Evolutionary conservation across 2,113 vertebrate species (phyloP), one percentile per base, ranked within the genome.

Genomic region (Ursus arctos): DNA sequence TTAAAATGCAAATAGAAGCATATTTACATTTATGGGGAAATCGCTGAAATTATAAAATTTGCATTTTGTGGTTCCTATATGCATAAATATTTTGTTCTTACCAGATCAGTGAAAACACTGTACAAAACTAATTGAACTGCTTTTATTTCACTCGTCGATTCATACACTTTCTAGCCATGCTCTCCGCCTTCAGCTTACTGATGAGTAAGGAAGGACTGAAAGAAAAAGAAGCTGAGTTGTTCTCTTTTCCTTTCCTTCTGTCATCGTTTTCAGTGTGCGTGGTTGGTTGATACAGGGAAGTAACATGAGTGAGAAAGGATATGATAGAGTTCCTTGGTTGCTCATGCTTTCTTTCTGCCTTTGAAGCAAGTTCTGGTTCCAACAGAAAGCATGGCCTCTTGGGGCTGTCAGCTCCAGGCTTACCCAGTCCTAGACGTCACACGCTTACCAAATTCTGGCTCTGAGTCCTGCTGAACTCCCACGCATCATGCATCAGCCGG

Each of bases 401-500:
- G 8, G 79, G 7, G 15, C 18, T 26, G 47, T 36, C 5, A 11
- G 15, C 18, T 57, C 36, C 28, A 26, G 0, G 0, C 15, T 21
- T 57, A 55, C 36, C 49, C 33, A 2, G 26, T 26, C 6, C 3
- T 47, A 76, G 65, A 53, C 2, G 13, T 13, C 19, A 26, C 11
- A 6, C 1, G 11, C 31, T 76, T 71, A 65, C 47, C 33, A n/a
- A 83, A 43, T 67, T 21, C 43, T 28, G 5, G 0, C 33, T 65
- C 36, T 69, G 82, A 59, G 43, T 51, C 28, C 40, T 1, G 0
- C 51, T 76, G 26, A 88, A 28, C 21, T 43, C 31, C 61, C 43
- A 12, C 0, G 8, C 13, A 2, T 49, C 11, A 1, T 51, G 55
- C 3, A 14, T 51, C 16, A 65, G 28, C 0, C 0, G 1, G 47